Evolutionary conservation across 2,888 invertebrate species (phyloP), one percentile per base, ranked within the genome.

Genomic region (Platypus cylindrus): DNA sequence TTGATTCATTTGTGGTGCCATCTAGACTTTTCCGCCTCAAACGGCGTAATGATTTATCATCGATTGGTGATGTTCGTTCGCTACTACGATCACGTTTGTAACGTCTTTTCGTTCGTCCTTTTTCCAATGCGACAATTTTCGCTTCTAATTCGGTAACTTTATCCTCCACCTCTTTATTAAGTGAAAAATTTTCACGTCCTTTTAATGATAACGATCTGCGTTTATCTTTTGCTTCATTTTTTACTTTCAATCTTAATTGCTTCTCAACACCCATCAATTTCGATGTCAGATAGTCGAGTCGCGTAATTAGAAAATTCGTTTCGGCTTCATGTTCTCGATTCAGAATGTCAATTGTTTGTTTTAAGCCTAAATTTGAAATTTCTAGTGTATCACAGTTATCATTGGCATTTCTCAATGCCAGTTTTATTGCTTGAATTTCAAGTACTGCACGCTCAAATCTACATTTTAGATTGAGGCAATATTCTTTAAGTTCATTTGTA

Each of bases 121-220:
- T 64, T 52, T 82, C 81, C 33, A 83, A 58, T 43, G 74, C 67
- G 35, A 73, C 68, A 30, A 85, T 78, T 63, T 83, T 84, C 31
- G 71, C 75, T 62, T 86, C 85, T 38, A 86, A 59, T 55, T 84
- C 81, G n/a, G 71, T 71, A 28, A 87, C 67, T 57, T 87, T 87
- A 43, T 82, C 80, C 58, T 89, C 89, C 12, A 89, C 72, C 58
- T 86, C 85, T 57, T 83, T 84, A 9, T 81, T 78, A 28, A 85
- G 70, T 5, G 79, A 77, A 47, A 84, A 71, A 17, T 82, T 81
- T 57, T 86, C 84, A 45, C 80, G 71, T 48, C 85, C 84, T 59
- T 87, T 87, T 26, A 90, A 63, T 0, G 86, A 86, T 14, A 86
- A 64, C 22, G 86, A 84, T 42, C 87, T 68, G 44, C 87, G 66